Evolutionary conservation across 2,113 vertebrate species (phyloP), one percentile per base, ranked within the genome.

Genomic region (Carassius carassius): DNA sequence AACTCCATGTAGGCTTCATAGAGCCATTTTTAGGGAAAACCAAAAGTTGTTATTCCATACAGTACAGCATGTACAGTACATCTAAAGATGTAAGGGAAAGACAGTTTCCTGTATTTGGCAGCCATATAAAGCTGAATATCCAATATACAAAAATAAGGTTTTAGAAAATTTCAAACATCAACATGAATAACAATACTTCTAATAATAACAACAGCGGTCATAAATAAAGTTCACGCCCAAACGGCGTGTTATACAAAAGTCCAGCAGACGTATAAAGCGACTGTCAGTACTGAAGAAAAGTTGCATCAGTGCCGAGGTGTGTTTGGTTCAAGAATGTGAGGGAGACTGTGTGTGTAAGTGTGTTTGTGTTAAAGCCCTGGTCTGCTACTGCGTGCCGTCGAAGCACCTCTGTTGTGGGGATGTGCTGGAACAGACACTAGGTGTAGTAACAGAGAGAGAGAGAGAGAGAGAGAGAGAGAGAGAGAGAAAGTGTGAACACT

Each of bases 371-470:
- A 96, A 74, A 95, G 91, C 84, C 95, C 94, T 78, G 95, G 94
- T 92, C 94, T 96, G 93, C 92, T 96, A 92, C 91, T 95, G 90
- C 94, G 95, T 84, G 95, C 92, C 84, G 95, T 89, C 44, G 94
- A 87, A 89, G 95, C 95, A 16, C 95, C 95, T 70, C 94, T 92
- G 63, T 91, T 90, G 73, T 95, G 94, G 63, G 92, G 92, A 77
- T 95, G 96, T 90, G 93, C 87, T 65, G 92, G 94, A 47, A 92
- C 91, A 1, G 91, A 94, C 49, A 90, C 80, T 16, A 92, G 90
- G 85, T 90, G 89, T 86, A 88, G 72, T 7, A 91, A 87, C 73
- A 14, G 10, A 76, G 19, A 29, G 16, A 86, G 9, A 62, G 63
- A 29, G 16, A 86, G 8, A 62, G 63, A 14, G 10, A 76, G 19